phyloP scores from a whole-genome alignment of 1,140 invertebrate species.

The Scaptomyza graminum region DNA sequence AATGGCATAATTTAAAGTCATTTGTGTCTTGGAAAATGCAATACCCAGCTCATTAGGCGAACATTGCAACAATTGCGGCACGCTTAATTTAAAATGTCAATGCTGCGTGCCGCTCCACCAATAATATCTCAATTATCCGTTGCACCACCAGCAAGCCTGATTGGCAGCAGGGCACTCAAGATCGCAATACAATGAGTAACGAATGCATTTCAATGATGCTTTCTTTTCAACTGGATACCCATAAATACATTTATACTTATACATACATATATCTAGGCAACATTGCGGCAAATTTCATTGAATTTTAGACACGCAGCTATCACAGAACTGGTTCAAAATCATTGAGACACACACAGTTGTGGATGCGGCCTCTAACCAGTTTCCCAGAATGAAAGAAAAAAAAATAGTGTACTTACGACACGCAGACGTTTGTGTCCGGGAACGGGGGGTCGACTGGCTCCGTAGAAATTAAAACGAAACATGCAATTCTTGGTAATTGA shows the following conservation, averaged over 20 bases:
- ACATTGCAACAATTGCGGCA: slow-evolving; percentile 69
- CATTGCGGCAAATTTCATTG: slow-evolving; percentile 72
- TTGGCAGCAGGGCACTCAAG: slow-evolving; percentile 26
- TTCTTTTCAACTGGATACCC: slow-evolving; percentile 25
- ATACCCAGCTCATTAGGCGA: slow-evolving; percentile 57
- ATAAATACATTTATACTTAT: background rate
- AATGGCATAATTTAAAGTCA: slow-evolving; percentile 12
- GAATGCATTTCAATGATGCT: slow-evolving; percentile 62
- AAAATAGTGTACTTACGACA: slow-evolving; percentile 61
- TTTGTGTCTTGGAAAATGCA: slow-evolving; percentile 25
- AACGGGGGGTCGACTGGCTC: slow-evolving; percentile 25
- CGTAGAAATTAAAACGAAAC: slow-evolving; percentile 78
- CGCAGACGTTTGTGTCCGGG: slow-evolving; percentile 31
- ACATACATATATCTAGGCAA: slow-evolving; percentile 16
- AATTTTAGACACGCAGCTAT: slow-evolving; percentile 81
- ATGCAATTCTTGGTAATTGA: slow-evolving; percentile 79
- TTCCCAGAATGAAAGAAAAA: slow-evolving; percentile 41
- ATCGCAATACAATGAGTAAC: slow-evolving; percentile 17
- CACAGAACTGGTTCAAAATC: slow-evolving; percentile 75
- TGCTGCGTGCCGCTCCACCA: slow-evolving; percentile 54
- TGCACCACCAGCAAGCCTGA: slow-evolving; percentile 37
- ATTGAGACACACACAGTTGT: slow-evolving; percentile 48
- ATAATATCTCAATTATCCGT: slow-evolving; percentile 74
- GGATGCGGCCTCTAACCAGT: slow-evolving; percentile 48
- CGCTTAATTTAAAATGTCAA: slow-evolving; percentile 62